These are phyloP conservation scores for Tipula unca DNA, from an alignment of 2,888 invertebrate genomes.

Conservation along the genomic window DNA sequence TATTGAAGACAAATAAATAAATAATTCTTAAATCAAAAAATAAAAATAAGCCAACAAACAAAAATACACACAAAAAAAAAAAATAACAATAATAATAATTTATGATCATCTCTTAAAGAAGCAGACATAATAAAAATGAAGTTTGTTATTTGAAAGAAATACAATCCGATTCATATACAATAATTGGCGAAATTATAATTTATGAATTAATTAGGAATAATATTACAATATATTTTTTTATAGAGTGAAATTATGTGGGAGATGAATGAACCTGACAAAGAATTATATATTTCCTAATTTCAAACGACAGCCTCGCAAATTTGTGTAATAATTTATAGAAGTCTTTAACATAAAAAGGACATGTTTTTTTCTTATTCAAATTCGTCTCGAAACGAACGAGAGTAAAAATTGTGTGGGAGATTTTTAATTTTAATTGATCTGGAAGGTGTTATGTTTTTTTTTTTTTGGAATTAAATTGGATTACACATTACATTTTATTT, in stretches of 20 bases:
- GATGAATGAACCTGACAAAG: neutral
- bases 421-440: neutral
- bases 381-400: neutral
- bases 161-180: neutral
- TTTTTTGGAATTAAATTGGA: neutral
- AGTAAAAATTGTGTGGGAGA: neutral
- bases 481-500: neutral
- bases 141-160: neutral
- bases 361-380: neutral
- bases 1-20: slow-evolving; percentile 2
- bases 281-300: neutral
- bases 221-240: neutral
- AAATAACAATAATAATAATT: neutral
- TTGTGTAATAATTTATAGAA: neutral
- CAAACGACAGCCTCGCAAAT: neutral
- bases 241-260: neutral
- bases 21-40: neutral
- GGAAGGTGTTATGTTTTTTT: neutral
- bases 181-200: neutral
- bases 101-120: neutral
- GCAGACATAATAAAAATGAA: slow-evolving; percentile 1
- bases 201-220: neutral
- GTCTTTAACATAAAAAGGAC: neutral
- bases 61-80: neutral
- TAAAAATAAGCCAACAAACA: neutral